A percentile compares a stretch with the other conserved stretches of the same genome.
These are phyloP conservation scores for Mormyrus proboscirostris DNA, from an alignment of 2,797 vertebrate genomes.

Conservation along the genomic window DNA sequence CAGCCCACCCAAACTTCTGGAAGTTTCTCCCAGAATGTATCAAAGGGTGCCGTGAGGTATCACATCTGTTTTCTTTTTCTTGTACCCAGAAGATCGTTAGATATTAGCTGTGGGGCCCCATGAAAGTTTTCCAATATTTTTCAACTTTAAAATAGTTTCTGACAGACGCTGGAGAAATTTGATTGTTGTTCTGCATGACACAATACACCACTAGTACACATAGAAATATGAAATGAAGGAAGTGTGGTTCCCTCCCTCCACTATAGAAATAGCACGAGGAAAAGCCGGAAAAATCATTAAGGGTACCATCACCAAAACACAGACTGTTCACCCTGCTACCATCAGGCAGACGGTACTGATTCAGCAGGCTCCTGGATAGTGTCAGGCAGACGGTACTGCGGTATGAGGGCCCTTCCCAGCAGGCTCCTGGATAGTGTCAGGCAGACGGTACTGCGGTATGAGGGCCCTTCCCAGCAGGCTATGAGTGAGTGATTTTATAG, in stretches of 20 bases:
- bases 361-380: not conserved
- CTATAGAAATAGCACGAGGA: not conserved
- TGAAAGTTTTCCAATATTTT: not conserved
- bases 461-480: not conserved
- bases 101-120: not conserved
- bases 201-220: not conserved
- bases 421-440: not conserved
- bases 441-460: not conserved
- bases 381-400: not conserved
- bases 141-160: not conserved
- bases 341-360: not conserved
- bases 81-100: not conserved
- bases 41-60: not conserved
- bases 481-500: not conserved
- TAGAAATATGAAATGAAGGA: not conserved
- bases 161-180: not conserved
- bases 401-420: not conserved
- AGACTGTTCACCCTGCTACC: not conserved
- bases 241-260: not conserved
- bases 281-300: not conserved
- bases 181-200: slow-evolving; percentile 7
- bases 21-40: not conserved
- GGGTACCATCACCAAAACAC: not conserved
- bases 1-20: not conserved
- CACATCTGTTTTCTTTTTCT: not conserved